Percentiles rank a stretch among this genome's conserved stretches.
These are phyloP conservation scores for Corvus cornix DNA, from an alignment of 2,113 vertebrate species.

Conservation along the genomic window DNA sequence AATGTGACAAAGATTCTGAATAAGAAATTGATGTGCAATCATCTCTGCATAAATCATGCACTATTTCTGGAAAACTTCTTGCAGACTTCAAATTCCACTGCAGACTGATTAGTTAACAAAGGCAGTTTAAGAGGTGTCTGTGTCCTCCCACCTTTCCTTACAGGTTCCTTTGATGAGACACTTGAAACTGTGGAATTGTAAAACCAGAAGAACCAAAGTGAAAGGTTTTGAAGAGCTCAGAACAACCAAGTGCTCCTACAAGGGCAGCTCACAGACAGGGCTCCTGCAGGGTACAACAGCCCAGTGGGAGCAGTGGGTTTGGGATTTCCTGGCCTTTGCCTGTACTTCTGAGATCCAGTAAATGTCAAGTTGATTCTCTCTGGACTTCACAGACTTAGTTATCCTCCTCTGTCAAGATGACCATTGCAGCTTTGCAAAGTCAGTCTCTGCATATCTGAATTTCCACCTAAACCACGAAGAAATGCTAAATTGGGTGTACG, in stretches of 20 bases:
- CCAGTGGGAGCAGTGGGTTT: neutral
- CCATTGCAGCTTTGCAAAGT: neutral
- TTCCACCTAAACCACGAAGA: neutral
- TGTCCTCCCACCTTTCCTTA: neutral
- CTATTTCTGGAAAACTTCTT: neutral
- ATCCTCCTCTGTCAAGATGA: neutral
- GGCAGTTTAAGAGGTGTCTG: neutral
- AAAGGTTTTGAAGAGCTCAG: neutral
- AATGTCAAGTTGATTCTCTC: neutral
- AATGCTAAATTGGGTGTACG: neutral
- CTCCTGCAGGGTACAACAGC: neutral
- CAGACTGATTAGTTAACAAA: neutral
- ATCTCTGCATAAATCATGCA: neutral
- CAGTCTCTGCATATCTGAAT: neutral
- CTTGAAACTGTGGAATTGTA: neutral
- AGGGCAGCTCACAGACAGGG: neutral
- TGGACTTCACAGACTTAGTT: neutral
- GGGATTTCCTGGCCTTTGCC: neutral
- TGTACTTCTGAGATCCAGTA: neutral
- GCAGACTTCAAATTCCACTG: neutral
- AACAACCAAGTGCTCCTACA: neutral
- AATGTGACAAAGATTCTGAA: neutral
- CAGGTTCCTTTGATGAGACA: neutral
- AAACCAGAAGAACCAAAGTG: neutral
- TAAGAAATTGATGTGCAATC: neutral